A percentile compares a stretch with the other conserved stretches of the same genome.
Conservation (phyloP, 92 coral and sea anemone species). For the Parazoanthus swiftii region DNA sequence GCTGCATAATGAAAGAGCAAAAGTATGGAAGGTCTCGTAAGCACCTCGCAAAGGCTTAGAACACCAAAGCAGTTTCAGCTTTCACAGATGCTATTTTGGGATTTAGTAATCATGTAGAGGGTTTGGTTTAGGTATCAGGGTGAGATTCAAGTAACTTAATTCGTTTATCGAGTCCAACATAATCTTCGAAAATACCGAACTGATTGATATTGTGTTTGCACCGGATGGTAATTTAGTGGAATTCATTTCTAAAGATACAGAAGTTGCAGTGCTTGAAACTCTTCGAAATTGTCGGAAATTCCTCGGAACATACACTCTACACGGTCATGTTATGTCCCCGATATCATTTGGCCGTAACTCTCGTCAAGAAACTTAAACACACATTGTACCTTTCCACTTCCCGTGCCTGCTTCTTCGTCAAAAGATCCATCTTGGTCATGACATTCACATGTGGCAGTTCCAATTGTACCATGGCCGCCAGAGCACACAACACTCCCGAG, state of each 20-base stretch:
- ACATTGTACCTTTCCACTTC: slow-evolving; percentile 77
- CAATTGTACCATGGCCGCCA: slow-evolving; percentile 95
- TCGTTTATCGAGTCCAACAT: neutral
- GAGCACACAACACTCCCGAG: slow-evolving; percentile 88
- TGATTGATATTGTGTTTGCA: neutral
- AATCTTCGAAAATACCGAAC: slow-evolving; percentile 1
- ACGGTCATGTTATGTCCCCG: neutral
- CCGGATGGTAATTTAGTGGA: neutral
- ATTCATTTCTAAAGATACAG: neutral
- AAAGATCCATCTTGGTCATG: slow-evolving; percentile 96
- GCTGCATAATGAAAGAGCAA: neutral
- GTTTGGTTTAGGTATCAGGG: neutral
- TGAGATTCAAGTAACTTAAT: neutral
- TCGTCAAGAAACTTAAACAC: neutral
- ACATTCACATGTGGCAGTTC: slow-evolving; percentile 95
- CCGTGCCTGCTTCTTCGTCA: slow-evolving; percentile 72
- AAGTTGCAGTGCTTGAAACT: neutral
- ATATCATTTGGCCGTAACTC: neutral
- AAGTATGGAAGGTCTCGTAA: neutral
- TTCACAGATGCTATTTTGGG: neutral
- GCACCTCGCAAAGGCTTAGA: neutral
- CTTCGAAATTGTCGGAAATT: neutral
- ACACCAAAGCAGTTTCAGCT: neutral
- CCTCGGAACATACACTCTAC: neutral
- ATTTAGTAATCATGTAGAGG: neutral